Conservation (phyloP, 1,140 invertebrate genomes). For the Drosophila ambigua region DNA sequence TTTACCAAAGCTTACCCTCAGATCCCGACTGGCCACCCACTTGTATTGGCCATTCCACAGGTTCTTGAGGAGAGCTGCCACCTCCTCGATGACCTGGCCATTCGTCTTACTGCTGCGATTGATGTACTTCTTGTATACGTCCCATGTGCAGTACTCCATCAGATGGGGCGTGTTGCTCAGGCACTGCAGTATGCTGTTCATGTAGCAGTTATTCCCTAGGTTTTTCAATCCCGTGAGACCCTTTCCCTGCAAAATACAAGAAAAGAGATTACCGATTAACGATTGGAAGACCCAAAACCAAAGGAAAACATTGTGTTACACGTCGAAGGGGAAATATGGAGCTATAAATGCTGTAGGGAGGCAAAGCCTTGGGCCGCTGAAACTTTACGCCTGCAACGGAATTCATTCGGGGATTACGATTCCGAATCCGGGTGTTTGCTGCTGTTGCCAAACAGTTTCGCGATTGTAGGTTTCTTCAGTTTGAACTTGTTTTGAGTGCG, state of each 20-base stretch:
- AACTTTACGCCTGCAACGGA: constrained; percentile 74
- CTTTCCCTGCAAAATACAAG: constrained; percentile 86
- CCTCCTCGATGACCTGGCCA: constrained; percentile 89
- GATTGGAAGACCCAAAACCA: not conserved
- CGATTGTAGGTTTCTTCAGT: no score
- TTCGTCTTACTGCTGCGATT: constrained; percentile 86
- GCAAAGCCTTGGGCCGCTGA: constrained; percentile 49
- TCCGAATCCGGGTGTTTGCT: no score
- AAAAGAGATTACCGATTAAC: not conserved
- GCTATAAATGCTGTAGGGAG: constrained; percentile 71
- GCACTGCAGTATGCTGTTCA: constrained; percentile 98
- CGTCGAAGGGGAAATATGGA: constrained; percentile 69
- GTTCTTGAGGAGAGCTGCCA: constrained; percentile 89
- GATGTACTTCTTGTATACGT: constrained; percentile 86
- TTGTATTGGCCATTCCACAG: constrained; percentile 91
- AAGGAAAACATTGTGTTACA: constrained; percentile 37
- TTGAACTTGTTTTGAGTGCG: no score
- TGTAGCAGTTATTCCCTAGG: constrained; percentile 98
- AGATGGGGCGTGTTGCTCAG: constrained; percentile 91
- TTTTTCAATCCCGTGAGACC: constrained; percentile 94
- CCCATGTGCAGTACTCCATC: constrained; percentile 90
- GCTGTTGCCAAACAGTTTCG: no score
- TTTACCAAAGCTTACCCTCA: constrained; percentile 84
- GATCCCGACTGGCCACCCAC: constrained; percentile 90
- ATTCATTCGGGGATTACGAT: constrained; percentile 68